A percentile compares a stretch with the other conserved stretches of the same genome.
Conservation (phyloP, 2,888 invertebrate genomes). For the Andrena bicolor region DNA sequence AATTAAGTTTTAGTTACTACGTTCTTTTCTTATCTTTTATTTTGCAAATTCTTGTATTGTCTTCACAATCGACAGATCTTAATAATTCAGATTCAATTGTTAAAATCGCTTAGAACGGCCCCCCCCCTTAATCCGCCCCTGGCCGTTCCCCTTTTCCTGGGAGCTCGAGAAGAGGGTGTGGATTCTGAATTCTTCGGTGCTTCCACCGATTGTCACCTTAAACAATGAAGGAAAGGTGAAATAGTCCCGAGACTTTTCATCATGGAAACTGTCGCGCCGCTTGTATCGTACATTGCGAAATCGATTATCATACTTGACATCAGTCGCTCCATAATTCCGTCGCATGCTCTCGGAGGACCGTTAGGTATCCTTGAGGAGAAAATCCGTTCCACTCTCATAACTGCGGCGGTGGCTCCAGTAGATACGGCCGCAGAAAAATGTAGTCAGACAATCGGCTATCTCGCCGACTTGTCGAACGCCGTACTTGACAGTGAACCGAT, state of each 20-base stretch:
- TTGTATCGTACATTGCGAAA: constrained; percentile 16
- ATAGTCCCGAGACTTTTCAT: constrained; percentile 8
- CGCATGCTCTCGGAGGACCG: constrained; percentile 45
- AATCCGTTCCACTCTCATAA: constrained; percentile 54
- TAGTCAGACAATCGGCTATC: not conserved
- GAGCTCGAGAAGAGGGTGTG: not conserved
- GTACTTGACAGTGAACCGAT: constrained; percentile 68
- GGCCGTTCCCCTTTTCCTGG: not conserved
- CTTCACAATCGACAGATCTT: too few species aligned
- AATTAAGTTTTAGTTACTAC: too few species aligned
- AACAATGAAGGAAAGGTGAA: not conserved
- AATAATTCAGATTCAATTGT: too few species aligned
- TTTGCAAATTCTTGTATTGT: too few species aligned
- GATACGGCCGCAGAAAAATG: not conserved
- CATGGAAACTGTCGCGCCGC: constrained; percentile 25
- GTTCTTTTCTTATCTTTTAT: too few species aligned
- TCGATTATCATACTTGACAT: constrained; percentile 49
- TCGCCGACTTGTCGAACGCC: constrained; percentile 20
- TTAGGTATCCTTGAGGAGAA: constrained; percentile 61
- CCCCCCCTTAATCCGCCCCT: too few species aligned
- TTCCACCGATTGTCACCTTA: not conserved
- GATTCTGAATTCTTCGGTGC: not conserved
- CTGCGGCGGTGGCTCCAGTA: constrained; percentile 7
- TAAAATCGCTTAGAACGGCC: too few species aligned
- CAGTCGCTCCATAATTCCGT: constrained; percentile 29